Conservation (phyloP, 2,888 invertebrate genomes). For the Hemistola chrysoprasaria region DNA sequence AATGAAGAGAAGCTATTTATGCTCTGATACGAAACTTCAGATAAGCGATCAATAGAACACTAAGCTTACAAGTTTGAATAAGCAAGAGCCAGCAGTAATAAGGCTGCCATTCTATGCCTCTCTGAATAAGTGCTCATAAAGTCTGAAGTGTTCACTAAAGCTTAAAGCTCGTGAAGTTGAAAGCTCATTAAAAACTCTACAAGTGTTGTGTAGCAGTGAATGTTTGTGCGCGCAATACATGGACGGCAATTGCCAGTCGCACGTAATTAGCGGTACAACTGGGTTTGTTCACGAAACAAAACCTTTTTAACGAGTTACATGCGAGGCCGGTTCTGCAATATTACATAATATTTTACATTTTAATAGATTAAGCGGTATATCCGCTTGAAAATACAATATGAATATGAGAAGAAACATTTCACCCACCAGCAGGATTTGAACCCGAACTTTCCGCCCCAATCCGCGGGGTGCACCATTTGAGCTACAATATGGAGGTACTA, state of each 20-base stretch:
- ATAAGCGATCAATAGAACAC: slow-evolving; percentile 7
- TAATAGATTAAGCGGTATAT: too few relatives aligned
- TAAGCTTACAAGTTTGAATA: slow-evolving; percentile 8
- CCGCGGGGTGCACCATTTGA: too few relatives aligned
- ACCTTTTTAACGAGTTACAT: background rate
- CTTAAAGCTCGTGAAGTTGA: slow-evolving; percentile 17
- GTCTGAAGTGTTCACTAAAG: slow-evolving; percentile 19
- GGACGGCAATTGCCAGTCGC: slow-evolving; percentile 34
- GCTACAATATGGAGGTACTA: too few relatives aligned
- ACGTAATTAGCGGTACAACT: slow-evolving; percentile 36
- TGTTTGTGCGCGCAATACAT: slow-evolving; percentile 29
- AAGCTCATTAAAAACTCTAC: slow-evolving; percentile 34
- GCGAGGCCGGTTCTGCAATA: too few relatives aligned
- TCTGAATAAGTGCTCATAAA: slow-evolving; percentile 15
- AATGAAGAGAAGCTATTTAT: background rate
- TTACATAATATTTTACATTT: too few relatives aligned
- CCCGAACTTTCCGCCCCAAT: too few relatives aligned
- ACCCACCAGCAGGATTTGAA: too few relatives aligned
- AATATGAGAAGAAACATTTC: too few relatives aligned
- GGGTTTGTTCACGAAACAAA: slow-evolving; percentile 14
- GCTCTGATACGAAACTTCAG: slow-evolving; percentile 4
- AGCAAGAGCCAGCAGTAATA: slow-evolving; percentile 8
- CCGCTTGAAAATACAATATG: too few relatives aligned
- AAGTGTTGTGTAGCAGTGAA: slow-evolving; percentile 22
- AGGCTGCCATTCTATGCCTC: slow-evolving; percentile 1